Conservation (phyloP, 2,113 vertebrate species). For the Upupa epops region DNA sequence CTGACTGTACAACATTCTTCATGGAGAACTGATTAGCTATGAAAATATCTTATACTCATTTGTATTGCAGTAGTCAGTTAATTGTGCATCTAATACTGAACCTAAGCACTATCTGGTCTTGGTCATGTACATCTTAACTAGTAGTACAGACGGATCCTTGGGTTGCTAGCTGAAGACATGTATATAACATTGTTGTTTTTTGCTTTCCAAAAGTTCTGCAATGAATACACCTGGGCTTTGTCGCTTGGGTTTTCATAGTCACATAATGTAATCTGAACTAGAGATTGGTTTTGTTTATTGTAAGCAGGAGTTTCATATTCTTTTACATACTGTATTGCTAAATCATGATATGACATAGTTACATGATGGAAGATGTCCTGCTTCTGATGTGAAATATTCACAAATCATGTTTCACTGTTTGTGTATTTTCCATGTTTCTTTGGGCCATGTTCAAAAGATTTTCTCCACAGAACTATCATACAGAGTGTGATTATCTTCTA, state of each 20-base stretch:
- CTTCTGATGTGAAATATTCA: conserved; percentile 15
- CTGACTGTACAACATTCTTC: neutral
- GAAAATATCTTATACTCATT: neutral
- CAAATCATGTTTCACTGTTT: conserved; percentile 26
- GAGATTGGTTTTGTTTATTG: neutral
- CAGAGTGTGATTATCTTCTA: neutral
- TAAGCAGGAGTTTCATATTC: conserved; percentile 8
- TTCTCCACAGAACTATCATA: neutral
- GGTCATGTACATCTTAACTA: neutral
- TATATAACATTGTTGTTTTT: neutral
- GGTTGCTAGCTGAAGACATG: neutral
- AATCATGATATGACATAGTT: neutral
- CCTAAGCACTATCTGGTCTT: neutral
- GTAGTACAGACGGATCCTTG: neutral
- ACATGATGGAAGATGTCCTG: neutral
- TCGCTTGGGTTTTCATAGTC: neutral
- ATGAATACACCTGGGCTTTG: neutral
- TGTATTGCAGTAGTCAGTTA: neutral
- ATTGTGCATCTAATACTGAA: neutral
- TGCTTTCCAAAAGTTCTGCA: neutral
- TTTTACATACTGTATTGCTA: neutral
- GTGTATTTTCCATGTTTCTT: conserved; percentile 39
- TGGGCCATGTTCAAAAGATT: neutral
- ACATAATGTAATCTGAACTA: neutral
- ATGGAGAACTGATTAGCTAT: neutral